phyloP scores from a whole-genome alignment of 2,113 vertebrate species.

The Perca flavescens region DNA sequence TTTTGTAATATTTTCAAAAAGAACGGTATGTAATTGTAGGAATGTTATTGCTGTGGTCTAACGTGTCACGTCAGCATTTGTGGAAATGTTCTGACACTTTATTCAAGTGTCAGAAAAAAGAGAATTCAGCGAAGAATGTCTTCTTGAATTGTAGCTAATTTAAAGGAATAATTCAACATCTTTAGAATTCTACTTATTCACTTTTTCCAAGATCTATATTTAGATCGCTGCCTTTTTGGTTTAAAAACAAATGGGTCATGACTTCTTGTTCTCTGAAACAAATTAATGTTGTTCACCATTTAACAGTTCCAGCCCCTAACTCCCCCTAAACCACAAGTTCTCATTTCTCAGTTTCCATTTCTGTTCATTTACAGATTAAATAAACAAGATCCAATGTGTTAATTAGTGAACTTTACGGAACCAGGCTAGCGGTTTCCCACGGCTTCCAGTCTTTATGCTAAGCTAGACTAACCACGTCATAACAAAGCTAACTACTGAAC shows the following conservation, averaged over 20 bases:
- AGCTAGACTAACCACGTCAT: too few species aligned
- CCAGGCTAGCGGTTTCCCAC: too few species aligned
- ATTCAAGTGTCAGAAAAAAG: not conserved
- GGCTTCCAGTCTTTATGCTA: too few species aligned
- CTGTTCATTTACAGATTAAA: too few species aligned
- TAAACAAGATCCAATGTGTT: too few species aligned
- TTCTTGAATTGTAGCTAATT: not conserved
- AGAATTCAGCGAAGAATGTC: not conserved
- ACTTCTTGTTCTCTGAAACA: too few species aligned
- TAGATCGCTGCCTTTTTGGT: too few species aligned
- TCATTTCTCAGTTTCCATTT: too few species aligned
- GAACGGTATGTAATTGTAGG: conserved; percentile 33
- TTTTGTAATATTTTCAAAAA: not conserved
- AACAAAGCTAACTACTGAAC: too few species aligned
- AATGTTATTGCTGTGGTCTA: not conserved
- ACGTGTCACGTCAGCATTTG: conserved; percentile 14
- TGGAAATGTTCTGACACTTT: not conserved
- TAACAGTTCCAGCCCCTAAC: not conserved
- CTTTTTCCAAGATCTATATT: not conserved
- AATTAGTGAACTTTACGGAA: too few species aligned
- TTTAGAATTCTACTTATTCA: not conserved
- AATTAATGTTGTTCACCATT: not conserved
- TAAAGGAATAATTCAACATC: not conserved
- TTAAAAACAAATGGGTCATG: too few species aligned
- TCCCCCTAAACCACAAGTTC: not conserved